phyloP scores from a whole-genome alignment of 2,797 vertebrate genomes.

The Muscicapa comitata region DNA sequence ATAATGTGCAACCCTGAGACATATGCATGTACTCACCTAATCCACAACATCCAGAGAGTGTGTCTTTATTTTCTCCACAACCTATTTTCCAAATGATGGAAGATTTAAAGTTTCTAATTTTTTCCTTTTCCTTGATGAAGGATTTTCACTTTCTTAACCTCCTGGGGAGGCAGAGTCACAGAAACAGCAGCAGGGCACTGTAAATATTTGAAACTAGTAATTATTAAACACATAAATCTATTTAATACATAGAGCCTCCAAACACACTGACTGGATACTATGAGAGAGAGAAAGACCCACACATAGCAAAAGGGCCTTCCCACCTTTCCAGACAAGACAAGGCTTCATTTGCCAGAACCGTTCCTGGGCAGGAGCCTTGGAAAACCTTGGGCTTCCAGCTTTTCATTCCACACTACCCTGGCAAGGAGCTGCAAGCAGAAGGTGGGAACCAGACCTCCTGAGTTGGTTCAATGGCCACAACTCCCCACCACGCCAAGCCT shows the following conservation, averaged over 20 bases:
- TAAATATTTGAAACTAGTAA: conserved; percentile 59
- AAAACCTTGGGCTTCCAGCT: background rate
- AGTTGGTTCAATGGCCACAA: background rate
- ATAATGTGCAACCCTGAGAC: background rate
- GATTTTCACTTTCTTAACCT: conserved; percentile 28
- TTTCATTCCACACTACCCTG: background rate
- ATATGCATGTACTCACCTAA: background rate
- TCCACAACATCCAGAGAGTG: background rate
- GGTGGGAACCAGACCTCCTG: background rate
- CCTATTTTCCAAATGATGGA: background rate
- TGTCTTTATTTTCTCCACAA: background rate
- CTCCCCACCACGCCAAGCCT: background rate
- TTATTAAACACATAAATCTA: conserved; percentile 65
- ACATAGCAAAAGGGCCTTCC: background rate
- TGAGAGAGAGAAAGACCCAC: background rate
- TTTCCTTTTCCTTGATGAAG: conserved; percentile 19
- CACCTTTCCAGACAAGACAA: background rate
- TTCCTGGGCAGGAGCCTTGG: background rate
- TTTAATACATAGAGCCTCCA: background rate
- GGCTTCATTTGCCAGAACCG: background rate
- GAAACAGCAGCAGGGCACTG: background rate
- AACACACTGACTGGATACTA: conserved; percentile 2
- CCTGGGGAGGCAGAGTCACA: background rate
- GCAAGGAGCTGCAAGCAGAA: background rate
- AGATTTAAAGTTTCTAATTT: conserved; percentile 53